Evolutionary conservation across 2,797 vertebrate genomes (phyloP).

Genomic region (Mus caroli): DNA sequence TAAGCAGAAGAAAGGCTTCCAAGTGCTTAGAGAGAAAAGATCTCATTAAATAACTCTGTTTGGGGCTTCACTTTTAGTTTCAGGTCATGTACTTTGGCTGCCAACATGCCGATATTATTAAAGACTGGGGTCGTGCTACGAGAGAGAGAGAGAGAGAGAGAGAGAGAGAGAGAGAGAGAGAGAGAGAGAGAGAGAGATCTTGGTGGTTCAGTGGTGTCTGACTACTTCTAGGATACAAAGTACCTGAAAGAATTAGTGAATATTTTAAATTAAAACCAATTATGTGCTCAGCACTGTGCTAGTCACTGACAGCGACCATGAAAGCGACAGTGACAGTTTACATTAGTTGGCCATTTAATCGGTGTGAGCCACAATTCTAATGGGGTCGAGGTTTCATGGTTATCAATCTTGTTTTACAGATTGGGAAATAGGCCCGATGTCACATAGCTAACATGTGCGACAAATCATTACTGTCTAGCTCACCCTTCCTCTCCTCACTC

Average conservation of each 20-base stretch:
- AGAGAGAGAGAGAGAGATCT: neutral
- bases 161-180: no score
- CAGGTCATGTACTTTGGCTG: no score
- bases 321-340: neutral
- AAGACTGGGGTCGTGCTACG: no score
- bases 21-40: slow-evolving; percentile 46
- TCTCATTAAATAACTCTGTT: no score
- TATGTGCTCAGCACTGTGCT: neutral
- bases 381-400: neutral
- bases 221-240: neutral
- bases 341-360: neutral
- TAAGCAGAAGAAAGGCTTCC: slow-evolving; percentile 59
- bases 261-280: neutral
- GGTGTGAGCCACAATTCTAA: neutral
- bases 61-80: no score
- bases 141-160: no score
- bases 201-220: neutral
- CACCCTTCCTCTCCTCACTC: neutral
- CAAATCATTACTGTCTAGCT: neutral
- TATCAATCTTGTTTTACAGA: neutral
- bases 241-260: neutral
- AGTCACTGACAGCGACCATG: neutral
- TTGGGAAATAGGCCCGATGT: neutral
- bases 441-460: neutral
- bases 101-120: no score